Conservation (phyloP, 2,888 invertebrate species). For the Dryobota labecula region DNA sequence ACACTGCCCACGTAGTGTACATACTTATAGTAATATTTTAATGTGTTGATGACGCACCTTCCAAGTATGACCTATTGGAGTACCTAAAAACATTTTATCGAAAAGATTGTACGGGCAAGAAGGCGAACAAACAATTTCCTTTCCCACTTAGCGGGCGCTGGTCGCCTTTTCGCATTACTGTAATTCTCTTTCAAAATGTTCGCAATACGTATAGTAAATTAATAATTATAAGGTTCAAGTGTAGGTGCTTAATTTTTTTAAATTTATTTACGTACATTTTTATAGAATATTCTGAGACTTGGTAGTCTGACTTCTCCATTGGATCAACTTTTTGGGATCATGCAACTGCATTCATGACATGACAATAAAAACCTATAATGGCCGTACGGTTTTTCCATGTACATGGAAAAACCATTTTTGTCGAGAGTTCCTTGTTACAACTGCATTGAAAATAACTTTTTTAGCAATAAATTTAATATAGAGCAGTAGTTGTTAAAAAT, state of each 20-base stretch:
- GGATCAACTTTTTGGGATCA: background rate
- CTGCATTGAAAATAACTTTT: background rate
- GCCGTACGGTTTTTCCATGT: too few relatives aligned
- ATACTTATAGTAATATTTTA: background rate
- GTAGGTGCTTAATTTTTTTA: too few relatives aligned
- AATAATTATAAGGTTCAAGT: background rate
- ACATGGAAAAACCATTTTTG: background rate
- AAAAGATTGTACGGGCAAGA: background rate
- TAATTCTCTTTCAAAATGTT: too few relatives aligned
- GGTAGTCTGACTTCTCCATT: background rate
- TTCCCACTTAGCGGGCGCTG: too few relatives aligned
- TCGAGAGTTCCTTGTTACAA: background rate
- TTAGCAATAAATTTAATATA: background rate
- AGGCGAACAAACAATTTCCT: background rate
- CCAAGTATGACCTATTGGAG: background rate
- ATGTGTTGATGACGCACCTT: slow-evolving; percentile 16
- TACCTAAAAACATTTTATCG: slow-evolving; percentile 2
- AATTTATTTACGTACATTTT: too few relatives aligned
- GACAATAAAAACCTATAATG: background rate
- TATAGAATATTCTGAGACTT: background rate
- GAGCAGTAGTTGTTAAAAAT: background rate
- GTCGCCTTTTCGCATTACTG: background rate
- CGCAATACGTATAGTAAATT: background rate
- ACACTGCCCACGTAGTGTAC: slow-evolving; percentile 29
- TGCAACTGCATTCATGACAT: background rate